Evolutionary conservation across 2,888 invertebrate genomes (phyloP).

Genomic region (Ischnus inquisitorius): DNA sequence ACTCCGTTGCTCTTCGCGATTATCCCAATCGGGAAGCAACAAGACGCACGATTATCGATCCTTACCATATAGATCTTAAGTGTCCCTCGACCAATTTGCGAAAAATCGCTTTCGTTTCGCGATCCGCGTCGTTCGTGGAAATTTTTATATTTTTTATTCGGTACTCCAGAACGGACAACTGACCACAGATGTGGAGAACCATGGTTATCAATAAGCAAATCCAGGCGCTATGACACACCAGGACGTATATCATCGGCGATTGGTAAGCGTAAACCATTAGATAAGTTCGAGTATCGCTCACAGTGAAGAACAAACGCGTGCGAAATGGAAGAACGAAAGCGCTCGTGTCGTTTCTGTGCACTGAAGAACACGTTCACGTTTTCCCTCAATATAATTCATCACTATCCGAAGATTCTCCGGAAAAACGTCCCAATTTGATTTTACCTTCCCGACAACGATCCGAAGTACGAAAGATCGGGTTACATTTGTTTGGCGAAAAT

Average conservation of each 20-base stretch:
- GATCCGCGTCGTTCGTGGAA: not conserved
- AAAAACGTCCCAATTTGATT: not conserved
- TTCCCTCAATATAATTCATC: not conserved
- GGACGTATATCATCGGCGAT: slow-evolving; percentile 63
- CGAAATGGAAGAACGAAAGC: slow-evolving; percentile 47
- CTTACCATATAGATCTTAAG: slow-evolving; percentile 64
- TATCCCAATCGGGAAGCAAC: not conserved
- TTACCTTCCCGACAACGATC: too few relatives aligned
- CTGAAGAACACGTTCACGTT: slow-evolving; percentile 5
- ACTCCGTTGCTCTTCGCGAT: not conserved
- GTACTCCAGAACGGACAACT: slow-evolving; percentile 69
- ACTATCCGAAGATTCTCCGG: not conserved
- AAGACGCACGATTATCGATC: not conserved
- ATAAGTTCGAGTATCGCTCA: slow-evolving; percentile 48
- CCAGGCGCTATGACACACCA: slow-evolving; percentile 61
- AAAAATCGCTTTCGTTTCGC: slow-evolving; percentile 30
- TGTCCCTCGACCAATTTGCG: slow-evolving; percentile 60
- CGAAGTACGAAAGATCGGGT: too few relatives aligned
- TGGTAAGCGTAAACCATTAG: slow-evolving; percentile 67
- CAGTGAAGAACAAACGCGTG: slow-evolving; percentile 57
- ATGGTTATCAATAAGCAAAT: slow-evolving; percentile 68
- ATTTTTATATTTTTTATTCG: slow-evolving; percentile 63
- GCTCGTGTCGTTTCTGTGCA: slow-evolving; percentile 41
- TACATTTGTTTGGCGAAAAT: too few relatives aligned
- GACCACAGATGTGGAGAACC: slow-evolving; percentile 69